A percentile compares a stretch with the other conserved stretches of the same genome.
phyloP scores from a whole-genome alignment of 2,888 invertebrate species.

The Alcis repandata region DNA sequence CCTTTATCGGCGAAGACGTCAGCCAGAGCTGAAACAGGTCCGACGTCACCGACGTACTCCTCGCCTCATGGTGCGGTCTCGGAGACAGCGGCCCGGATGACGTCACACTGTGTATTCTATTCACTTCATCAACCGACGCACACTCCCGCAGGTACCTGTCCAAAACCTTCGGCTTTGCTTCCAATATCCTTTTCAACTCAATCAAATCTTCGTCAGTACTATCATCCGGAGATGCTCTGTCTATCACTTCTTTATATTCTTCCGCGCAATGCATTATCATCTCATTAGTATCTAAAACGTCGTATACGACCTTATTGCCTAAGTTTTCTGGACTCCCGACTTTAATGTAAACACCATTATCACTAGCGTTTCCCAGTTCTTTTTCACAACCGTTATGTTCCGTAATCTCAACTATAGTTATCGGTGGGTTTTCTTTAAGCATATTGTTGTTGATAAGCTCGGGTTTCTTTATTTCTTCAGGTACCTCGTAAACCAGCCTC shows the following conservation, averaged over 20 bases:
- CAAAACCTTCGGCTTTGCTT: conserved; percentile 88
- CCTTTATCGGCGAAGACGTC: conserved; percentile 91
- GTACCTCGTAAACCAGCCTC: conserved; percentile 82
- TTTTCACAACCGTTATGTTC: conserved; percentile 83
- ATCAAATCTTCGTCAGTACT: conserved; percentile 77
- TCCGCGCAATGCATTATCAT: conserved; percentile 70
- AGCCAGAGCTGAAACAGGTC: conserved; percentile 95
- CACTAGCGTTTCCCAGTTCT: conserved; percentile 69
- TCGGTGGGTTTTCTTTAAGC: conserved; percentile 81
- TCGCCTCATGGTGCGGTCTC: conserved; percentile 81
- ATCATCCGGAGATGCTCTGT: conserved; percentile 75
- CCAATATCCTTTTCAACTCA: conserved; percentile 74
- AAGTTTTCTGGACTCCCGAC: conserved; percentile 73
- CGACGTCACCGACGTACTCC: conserved; percentile 92
- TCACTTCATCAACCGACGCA: conserved; percentile 89
- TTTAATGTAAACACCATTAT: conserved; percentile 69
- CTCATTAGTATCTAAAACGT: conserved; percentile 71
- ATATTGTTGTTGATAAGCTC: conserved; percentile 75
- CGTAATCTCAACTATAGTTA: conserved; percentile 79
- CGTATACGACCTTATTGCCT: conserved; percentile 78
- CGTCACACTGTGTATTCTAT: conserved; percentile 86
- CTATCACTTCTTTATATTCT: conserved; percentile 76
- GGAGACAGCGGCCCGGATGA: conserved; percentile 83
- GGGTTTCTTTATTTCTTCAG: conserved; percentile 70
- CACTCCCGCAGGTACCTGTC: conserved; percentile 93